Conservation (phyloP, 1,140 invertebrate genomes). For the Caerostris darwini region DNA sequence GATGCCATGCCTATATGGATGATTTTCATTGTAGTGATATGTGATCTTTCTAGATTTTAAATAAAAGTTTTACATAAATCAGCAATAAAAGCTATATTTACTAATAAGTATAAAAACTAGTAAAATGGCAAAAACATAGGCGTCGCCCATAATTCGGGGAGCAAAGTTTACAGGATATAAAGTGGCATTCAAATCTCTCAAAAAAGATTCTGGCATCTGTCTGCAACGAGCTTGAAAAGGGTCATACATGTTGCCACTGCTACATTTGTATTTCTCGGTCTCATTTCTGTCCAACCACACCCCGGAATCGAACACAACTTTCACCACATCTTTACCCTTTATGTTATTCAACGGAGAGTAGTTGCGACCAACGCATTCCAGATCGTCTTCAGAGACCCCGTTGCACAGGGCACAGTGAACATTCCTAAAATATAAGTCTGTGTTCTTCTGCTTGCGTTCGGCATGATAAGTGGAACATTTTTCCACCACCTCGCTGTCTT, state of each 20-base stretch:
- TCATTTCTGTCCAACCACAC: conserved; percentile 44
- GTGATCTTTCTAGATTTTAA: too few relatives aligned
- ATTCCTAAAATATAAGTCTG: conserved; percentile 21
- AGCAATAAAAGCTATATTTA: too few relatives aligned
- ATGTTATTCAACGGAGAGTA: neutral
- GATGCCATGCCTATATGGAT: too few relatives aligned
- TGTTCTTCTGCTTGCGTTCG: conserved; percentile 15
- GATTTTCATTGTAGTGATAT: too few relatives aligned
- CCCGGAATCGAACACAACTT: conserved; percentile 10
- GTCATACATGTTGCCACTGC: neutral
- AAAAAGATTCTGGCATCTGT: neutral
- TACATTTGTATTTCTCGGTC: conserved; percentile 11
- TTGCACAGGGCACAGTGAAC: conserved; percentile 50
- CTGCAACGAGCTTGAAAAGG: conserved; percentile 5
- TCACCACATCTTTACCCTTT: neutral
- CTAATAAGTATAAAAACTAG: too few relatives aligned
- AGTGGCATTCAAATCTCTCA: neutral
- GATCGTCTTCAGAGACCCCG: neutral
- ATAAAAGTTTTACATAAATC: too few relatives aligned
- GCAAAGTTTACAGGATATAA: neutral
- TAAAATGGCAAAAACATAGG: too few relatives aligned
- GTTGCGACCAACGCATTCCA: neutral
- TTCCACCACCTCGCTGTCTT: neutral
- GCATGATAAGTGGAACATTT: conserved; percentile 23
- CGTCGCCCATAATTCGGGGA: neutral